Percentiles rank a stretch among this genome's conserved stretches.
phyloP scores from a whole-genome alignment of 2,113 vertebrate genomes.

The Otocyon megalotis region DNA sequence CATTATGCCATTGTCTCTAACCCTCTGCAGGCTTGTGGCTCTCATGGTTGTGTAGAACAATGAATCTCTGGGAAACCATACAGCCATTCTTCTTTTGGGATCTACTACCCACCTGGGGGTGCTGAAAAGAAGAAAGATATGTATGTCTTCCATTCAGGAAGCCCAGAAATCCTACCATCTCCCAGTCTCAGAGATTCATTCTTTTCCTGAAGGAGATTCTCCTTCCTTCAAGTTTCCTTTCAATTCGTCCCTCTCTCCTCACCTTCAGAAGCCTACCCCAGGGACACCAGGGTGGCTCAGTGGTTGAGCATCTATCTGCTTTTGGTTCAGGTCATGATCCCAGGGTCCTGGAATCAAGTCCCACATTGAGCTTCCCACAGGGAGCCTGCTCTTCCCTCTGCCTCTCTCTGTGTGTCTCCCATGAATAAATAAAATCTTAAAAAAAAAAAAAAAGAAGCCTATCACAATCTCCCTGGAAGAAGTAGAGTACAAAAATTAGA shows the following conservation, averaged over 20 bases:
- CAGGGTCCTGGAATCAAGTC: too few species aligned
- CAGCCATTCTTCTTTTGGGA: neutral
- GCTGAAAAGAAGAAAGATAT: neutral
- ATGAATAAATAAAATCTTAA: too few species aligned
- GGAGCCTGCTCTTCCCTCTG: too few species aligned
- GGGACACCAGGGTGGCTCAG: too few species aligned
- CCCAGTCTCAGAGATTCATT: neutral
- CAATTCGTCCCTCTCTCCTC: neutral
- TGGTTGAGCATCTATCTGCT: too few species aligned
- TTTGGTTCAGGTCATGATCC: too few species aligned
- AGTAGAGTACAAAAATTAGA: neutral
- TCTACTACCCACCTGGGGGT: neutral
- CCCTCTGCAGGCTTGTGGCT: neutral
- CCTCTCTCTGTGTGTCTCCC: too few species aligned
- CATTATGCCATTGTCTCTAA: neutral
- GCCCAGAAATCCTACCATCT: neutral
- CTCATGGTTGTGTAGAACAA: neutral
- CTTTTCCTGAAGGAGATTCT: neutral
- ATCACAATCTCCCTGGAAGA: neutral
- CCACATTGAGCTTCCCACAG: too few species aligned
- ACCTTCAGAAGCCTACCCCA: neutral
- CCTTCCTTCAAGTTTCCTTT: neutral
- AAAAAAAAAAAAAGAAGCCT: neutral
- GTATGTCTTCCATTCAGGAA: neutral
- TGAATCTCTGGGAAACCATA: neutral